Percentiles rank a stretch among this genome's conserved stretches.
phyloP scores from a whole-genome alignment of 2,797 vertebrate species.

The Streptopelia turtur region DNA sequence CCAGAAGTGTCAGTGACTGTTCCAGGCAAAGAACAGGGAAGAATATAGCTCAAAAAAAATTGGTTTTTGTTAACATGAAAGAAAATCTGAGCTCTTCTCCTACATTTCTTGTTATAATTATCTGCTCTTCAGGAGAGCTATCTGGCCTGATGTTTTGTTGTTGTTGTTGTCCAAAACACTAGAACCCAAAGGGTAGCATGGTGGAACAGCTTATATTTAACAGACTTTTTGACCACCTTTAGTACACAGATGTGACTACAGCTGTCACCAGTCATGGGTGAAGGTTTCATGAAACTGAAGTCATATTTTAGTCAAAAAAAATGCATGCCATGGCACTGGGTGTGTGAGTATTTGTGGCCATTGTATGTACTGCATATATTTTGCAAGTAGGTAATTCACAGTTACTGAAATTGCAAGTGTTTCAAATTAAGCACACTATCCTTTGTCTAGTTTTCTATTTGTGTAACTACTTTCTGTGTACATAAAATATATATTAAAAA shows the following conservation, averaged over 20 bases:
- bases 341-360: background rate
- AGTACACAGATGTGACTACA: background rate
- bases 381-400: background rate
- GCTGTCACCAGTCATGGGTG: background rate
- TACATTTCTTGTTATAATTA: background rate
- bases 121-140: background rate
- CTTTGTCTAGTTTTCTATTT: background rate
- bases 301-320: background rate
- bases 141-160: background rate
- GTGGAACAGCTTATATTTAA: background rate
- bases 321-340: background rate
- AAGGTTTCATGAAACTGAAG: background rate
- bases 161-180: background rate
- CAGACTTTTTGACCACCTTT: background rate
- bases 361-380: background rate
- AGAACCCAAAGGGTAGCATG: background rate
- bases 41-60: background rate
- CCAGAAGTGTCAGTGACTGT: background rate
- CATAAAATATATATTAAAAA: background rate
- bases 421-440: background rate
- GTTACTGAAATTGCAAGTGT: background rate
- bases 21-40: background rate
- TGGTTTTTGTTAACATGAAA: background rate
- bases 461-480: conserved; percentile 11
- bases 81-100: background rate